Percentiles rank a stretch among this genome's conserved stretches.
phyloP scores from a whole-genome alignment of 2,888 invertebrate species.

The Cyclophora punctaria region DNA sequence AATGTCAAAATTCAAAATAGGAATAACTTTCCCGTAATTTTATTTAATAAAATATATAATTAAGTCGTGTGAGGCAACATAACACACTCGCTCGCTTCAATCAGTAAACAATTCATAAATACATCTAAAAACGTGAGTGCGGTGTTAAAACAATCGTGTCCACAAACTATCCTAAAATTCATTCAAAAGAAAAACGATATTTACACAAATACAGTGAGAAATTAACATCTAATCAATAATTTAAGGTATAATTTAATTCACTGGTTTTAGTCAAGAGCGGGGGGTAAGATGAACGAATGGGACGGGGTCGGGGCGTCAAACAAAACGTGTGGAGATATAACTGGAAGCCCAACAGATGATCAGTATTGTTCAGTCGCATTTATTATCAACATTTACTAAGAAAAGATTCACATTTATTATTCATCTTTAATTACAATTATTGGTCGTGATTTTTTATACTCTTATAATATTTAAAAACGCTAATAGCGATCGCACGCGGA shows the following conservation, averaged over 20 bases:
- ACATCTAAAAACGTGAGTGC: too few species aligned
- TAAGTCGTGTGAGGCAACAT: too few species aligned
- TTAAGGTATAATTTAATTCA: constrained; percentile 7
- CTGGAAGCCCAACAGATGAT: constrained; percentile 73
- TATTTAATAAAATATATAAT: too few species aligned
- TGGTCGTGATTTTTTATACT: constrained; percentile 70
- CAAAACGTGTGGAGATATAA: constrained; percentile 52
- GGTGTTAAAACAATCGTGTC: too few species aligned
- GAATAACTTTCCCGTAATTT: too few species aligned
- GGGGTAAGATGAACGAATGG: constrained; percentile 5
- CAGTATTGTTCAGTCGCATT: constrained; percentile 68
- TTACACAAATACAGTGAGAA: not conserved
- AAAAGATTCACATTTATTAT: constrained; percentile 44
- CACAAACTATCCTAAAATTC: too few species aligned
- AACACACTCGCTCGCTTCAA: too few species aligned
- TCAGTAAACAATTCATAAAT: too few species aligned
- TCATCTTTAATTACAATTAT: constrained; percentile 69
- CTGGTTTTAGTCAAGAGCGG: constrained; percentile 5
- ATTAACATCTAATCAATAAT: not conserved
- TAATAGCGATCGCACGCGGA: constrained; percentile 44
- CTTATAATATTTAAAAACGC: constrained; percentile 46
- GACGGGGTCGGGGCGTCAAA: constrained; percentile 41
- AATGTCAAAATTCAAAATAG: too few species aligned
- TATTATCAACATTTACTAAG: constrained; percentile 65
- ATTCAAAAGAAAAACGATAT: too few species aligned